Base-by-base conservation (phyloP, 2,797 vertebrate genomes). In the Sebastes oblongus region DNA sequence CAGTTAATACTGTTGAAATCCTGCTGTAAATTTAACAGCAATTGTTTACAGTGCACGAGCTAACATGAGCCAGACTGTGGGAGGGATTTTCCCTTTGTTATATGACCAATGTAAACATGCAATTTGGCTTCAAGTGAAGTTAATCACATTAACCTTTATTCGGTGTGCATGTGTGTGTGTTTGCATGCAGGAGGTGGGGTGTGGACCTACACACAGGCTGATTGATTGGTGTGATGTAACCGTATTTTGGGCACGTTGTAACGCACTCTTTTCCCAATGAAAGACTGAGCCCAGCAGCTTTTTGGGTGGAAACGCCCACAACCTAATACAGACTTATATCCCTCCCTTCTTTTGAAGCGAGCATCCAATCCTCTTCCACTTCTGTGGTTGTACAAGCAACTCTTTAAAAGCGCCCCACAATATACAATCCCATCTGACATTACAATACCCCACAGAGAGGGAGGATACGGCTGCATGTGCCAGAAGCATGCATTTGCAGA, bases 341-440 rank as follows among this genome's bases (percentile, higher is more conserved):
- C 87, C 91, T 89, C 87, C 92, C 89, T 89, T 83, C 72, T 55
- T 64, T 42, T 12, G 22, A 25, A 73, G 66, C 60, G 25, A 59
- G 29, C 84, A 70, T 90, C 94, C 93, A 93, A 94, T 93, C 91
- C 82, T 80, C 42, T 82, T 83, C 75, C 78, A 68, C 67, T 12
- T 30, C 73, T n/a, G 58, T 52, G 76, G 74, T 74, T 86, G 81
- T 76, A 62, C 83, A 85, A 75, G 54, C 27, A 52, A 82, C 68
- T 55, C 68, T 89, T 90, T 85, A 88, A 91, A 88, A 92, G 61
- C 56, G 36, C 9, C 58, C 55, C 82, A 62, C 58, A 34, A 81
- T 55, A 81, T 55, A 61, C 72, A 79, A 13, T 39, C 27, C 39
- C 29, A 64, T 50, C 36, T 61, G 55, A 60, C 54, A 18, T 73